Evolutionary conservation across 1,140 invertebrate genomes (phyloP), one percentile per base, ranked within the genome.

Genomic region (Dinoponera quadriceps): DNA sequence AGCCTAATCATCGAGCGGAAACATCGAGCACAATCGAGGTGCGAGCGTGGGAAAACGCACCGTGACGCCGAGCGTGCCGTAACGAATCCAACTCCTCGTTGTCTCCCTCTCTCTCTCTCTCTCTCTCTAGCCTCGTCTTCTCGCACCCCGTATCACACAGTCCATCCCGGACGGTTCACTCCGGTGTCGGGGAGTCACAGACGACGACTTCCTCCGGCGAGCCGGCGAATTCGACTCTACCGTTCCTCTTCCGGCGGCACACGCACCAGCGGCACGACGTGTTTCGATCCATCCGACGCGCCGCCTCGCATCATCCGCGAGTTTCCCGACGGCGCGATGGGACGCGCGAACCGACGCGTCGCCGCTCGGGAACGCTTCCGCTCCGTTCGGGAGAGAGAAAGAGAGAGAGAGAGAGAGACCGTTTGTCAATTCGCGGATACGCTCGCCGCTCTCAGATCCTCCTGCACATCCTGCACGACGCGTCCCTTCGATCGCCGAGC

Each of bases 211-310:
- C 20, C 74, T 62, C 44, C 29, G 29, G 49, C 55, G 18, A 55
- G 75, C 59, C 44, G 4, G 27, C 22, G 54, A 80, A 44, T 48
- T 57, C 65, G 18, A 55, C 44, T 25, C 48, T 66, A 54, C 33
- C 60, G 74, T 44, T 44, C 38, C 74, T 77, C 38, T 62, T 77
- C 74, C 62, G 74, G 11, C 62, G 66, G n/a, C 62, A 77, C 75
- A 80, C 75, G 75, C 75, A 80, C 75, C 75, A 69, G 16, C 75
- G 57, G 16, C 75, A 80, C 75, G 33, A 29, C 68, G 51, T 65
- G 65, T 33, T 48, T 69, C 75, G 75, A 69, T 69, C 65, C 75
- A 80, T 80, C 48, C 74, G 51, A 80, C 54, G 25, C 22, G 75
- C 27, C 63, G 68, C 22, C 29, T 51, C 74, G 48, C 44, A 25